phyloP scores from a whole-genome alignment of 1,140 invertebrate genomes.

The Diachasmimorpha longicaudata region DNA sequence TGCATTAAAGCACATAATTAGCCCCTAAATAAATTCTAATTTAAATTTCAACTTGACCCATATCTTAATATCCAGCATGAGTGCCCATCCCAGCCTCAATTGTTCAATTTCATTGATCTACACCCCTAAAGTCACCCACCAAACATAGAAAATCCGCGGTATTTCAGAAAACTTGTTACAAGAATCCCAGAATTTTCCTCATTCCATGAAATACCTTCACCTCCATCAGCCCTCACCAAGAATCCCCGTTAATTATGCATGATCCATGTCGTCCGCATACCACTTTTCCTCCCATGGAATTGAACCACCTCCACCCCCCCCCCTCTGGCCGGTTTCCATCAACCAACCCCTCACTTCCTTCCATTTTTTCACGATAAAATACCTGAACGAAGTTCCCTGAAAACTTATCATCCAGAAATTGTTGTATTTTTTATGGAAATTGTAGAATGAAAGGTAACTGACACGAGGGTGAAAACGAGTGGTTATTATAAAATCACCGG shows the following conservation, averaged over 20 bases:
- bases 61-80: no score
- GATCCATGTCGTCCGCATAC: background rate
- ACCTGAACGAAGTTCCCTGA: background rate
- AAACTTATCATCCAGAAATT: background rate
- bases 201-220: background rate
- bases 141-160: background rate
- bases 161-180: background rate
- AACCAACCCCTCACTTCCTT: background rate
- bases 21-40: no score
- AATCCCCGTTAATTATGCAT: background rate
- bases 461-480: background rate
- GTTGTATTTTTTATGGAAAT: background rate
- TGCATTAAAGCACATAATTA: no score
- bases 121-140: no score
- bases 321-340: no score
- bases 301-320: background rate
- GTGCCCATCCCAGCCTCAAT: no score
- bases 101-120: no score
- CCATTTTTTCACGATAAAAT: background rate
- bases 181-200: background rate
- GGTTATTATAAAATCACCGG: slow-evolving; percentile 4
- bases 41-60: no score
- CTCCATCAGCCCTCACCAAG: no score
- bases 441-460: background rate
- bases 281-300: background rate